Conservation (phyloP, 2,797 vertebrate genomes). For the Epinephelus malabaricus region DNA sequence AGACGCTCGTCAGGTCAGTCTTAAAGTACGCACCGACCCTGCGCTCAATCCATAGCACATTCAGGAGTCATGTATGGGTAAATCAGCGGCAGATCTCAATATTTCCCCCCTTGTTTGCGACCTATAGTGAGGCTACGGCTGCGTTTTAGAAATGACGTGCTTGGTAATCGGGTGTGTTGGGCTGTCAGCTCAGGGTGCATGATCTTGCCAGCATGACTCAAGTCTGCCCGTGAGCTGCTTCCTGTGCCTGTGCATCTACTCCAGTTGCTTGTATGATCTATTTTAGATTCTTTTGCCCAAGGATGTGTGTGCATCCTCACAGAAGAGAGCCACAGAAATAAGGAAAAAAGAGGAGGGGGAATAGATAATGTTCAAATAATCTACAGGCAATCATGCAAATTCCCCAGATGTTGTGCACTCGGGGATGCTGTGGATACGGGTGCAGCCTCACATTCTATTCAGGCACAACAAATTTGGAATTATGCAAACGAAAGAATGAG, state of each 20-base stretch:
- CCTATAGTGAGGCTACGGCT: constrained; percentile 61
- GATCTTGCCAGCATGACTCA: constrained; percentile 89
- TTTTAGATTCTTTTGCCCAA: constrained; percentile 86
- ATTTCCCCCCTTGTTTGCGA: constrained; percentile 47
- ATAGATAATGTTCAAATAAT: constrained; percentile 84
- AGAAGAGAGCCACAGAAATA: constrained; percentile 78
- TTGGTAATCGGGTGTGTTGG: constrained; percentile 82
- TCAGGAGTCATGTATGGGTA: constrained; percentile 27
- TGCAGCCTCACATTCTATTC: constrained; percentile 64
- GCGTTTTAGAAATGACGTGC: constrained; percentile 79
- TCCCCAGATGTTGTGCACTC: constrained; percentile 68
- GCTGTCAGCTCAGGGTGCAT: constrained; percentile 84
- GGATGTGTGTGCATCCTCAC: constrained; percentile 84
- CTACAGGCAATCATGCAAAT: constrained; percentile 87
- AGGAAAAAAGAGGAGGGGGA: constrained; percentile 60
- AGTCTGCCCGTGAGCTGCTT: constrained; percentile 86
- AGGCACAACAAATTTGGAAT: constrained; percentile 79
- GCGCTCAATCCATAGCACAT: constrained; percentile 22
- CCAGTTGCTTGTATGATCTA: constrained; percentile 85
- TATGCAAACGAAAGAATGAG: constrained; percentile 71
- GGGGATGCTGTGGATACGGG: constrained; percentile 64
- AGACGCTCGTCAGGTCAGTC: constrained; percentile 69
- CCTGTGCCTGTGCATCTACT: constrained; percentile 83
- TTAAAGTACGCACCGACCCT: constrained; percentile 25
- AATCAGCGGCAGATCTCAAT: constrained; percentile 22